Conservation (phyloP, 2,888 invertebrate genomes). For the Empis stercorea region DNA sequence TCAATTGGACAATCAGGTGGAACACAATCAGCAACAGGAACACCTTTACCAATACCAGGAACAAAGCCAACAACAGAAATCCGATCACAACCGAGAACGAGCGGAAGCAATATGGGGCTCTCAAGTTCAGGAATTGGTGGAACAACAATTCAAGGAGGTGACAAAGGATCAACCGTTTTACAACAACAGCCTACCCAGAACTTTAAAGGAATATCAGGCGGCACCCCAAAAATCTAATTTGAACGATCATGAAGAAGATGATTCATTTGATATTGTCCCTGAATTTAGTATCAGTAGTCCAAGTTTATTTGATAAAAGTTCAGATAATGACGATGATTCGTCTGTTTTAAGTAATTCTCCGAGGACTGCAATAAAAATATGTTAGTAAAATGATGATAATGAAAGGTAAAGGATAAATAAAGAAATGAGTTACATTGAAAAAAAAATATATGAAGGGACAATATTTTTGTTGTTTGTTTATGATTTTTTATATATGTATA, state of each 20-base stretch:
- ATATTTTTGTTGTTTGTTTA: too few relatives aligned
- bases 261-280: slow-evolving; percentile 23
- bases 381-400: too few relatives aligned
- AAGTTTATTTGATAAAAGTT: slow-evolving; percentile 31
- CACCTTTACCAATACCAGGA: slow-evolving; percentile 1
- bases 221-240: slow-evolving; percentile 15
- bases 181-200: slow-evolving; percentile 36
- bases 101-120: slow-evolving; percentile 34
- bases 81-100: slow-evolving; percentile 32
- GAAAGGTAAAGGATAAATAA: too few relatives aligned
- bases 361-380: slow-evolving; percentile 23
- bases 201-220: slow-evolving; percentile 24
- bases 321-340: slow-evolving; percentile 14
- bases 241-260: slow-evolving; percentile 16
- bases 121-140: slow-evolving; percentile 19
- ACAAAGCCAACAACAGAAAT: slow-evolving; percentile 17
- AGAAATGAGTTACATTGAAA: too few relatives aligned
- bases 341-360: slow-evolving; percentile 26
- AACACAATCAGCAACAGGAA: slow-evolving; percentile 2
- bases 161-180: slow-evolving; percentile 20
- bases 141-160: slow-evolving; percentile 22
- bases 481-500: too few relatives aligned
- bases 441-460: too few relatives aligned
- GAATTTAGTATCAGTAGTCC: slow-evolving; percentile 35
- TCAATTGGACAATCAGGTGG: background rate